Percentiles rank a stretch among this genome's conserved stretches.
Evolutionary conservation across 1,140 invertebrate species (phyloP).

Genomic region (Cydia strobilella): DNA sequence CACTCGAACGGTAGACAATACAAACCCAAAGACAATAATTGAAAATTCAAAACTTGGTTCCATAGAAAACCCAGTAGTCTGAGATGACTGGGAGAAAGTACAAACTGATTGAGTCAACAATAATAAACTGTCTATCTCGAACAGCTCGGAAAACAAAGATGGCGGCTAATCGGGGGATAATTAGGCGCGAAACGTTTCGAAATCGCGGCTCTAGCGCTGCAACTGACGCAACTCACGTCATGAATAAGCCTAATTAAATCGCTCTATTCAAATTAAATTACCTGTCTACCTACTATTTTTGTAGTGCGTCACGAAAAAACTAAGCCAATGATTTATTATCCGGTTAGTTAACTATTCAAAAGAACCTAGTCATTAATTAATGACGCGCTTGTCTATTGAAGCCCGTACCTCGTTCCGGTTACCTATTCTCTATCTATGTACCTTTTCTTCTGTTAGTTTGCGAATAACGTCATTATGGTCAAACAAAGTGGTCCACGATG

Average conservation of each 20-base stretch:
- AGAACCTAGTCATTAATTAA: conserved; percentile 33
- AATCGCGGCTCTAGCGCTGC: conserved; percentile 11
- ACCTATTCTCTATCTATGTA: conserved; percentile 5
- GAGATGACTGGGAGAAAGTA: conserved; percentile 47
- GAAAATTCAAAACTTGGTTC: conserved; percentile 60
- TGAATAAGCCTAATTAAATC: conserved; percentile 20
- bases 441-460: conserved; percentile 23
- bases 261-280: conserved; percentile 11
- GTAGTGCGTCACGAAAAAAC: conserved; percentile 17
- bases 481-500: conserved; percentile 16
- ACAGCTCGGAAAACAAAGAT: conserved; percentile 45
- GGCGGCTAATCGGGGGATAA: conserved; percentile 44
- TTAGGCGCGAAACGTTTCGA: conserved; percentile 42
- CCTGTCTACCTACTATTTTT: neutral
- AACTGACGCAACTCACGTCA: neutral
- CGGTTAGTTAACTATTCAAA: conserved; percentile 31
- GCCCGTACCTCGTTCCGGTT: neutral
- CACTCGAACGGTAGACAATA: conserved; percentile 56
- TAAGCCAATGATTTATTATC: conserved; percentile 24
- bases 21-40: conserved; percentile 48
- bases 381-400: conserved; percentile 28
- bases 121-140: conserved; percentile 38
- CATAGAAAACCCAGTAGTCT: conserved; percentile 54
- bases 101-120: conserved; percentile 44
- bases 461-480: conserved; percentile 32